A percentile compares a stretch with the other conserved stretches of the same genome.
Conservation (phyloP, 2,113 vertebrate genomes). For the Rhinoderma darwinii region DNA sequence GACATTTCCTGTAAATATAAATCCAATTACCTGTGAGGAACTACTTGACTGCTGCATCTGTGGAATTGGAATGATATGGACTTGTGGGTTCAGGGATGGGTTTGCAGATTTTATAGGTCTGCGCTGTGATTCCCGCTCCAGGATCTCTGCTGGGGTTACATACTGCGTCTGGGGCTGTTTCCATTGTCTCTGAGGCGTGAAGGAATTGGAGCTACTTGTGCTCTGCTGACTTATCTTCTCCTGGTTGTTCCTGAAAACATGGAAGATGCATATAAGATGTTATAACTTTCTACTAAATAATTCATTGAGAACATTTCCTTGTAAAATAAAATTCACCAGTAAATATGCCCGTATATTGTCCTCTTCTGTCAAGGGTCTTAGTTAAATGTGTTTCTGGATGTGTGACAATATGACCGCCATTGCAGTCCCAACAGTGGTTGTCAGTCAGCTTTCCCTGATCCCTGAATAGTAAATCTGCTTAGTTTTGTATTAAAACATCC, state of each 20-base stretch:
- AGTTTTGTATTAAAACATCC: too few relatives aligned
- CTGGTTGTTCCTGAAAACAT: slow-evolving; percentile 29
- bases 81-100: slow-evolving; percentile 25
- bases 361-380: too few relatives aligned
- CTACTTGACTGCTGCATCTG: background rate
- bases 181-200: slow-evolving; percentile 5
- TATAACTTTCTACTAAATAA: background rate
- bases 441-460: too few relatives aligned
- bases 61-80: slow-evolving; percentile 13
- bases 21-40: slow-evolving; percentile 14
- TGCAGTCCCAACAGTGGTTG: too few relatives aligned
- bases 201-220: background rate
- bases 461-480: too few relatives aligned
- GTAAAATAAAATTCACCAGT: too few relatives aligned
- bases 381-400: too few relatives aligned
- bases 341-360: too few relatives aligned
- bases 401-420: too few relatives aligned
- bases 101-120: slow-evolving; percentile 1
- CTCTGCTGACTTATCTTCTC: slow-evolving; percentile 23
- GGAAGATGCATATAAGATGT: background rate
- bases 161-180: slow-evolving; percentile 23
- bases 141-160: slow-evolving; percentile 31
- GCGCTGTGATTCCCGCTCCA: slow-evolving; percentile 36
- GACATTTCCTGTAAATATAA: background rate
- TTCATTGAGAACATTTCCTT: background rate